Evolutionary conservation across 1,140 invertebrate genomes (phyloP), one percentile per base, ranked within the genome.

Genomic region (Physella acuta): DNA sequence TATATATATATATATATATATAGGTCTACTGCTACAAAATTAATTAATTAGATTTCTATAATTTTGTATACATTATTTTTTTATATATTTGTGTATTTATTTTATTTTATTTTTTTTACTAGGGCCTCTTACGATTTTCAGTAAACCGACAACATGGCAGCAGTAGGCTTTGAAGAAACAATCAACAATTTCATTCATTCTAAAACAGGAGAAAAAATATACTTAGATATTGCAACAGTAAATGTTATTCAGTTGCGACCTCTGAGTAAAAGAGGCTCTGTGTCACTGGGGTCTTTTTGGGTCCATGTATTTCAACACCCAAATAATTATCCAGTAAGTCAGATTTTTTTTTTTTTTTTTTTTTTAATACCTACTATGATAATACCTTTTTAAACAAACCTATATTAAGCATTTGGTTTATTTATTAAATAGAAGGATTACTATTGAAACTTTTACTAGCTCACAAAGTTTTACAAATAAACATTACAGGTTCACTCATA

Each of bases 321-420:
- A 26, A 67, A 71, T 37, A 71, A 71, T 58, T 71, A 71, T 59
- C 70, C 70, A 8, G 56, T 67, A 34, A 36, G 65, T 5, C 44
- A 55, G 5, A 8, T 2, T 33, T 36, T 36, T 3, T 33, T 11
- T 60, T 60, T 4, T 24, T 30, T 16, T 60, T 5, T 36, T 16
- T 4, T 60, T 11, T 33, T 60, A 60, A 60, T 60, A 30, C 14
- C 4, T 60, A 11, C 20, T 30, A 60, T 16, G 11, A 28, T 14
- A 5, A 8, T 31, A 31, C 3, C 11, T 60, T 60, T 11, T 33
- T 30, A 8, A 55, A 55, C 8, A 55, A 30, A 8, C 5, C 20
- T 30, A 55, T 55, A 8, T 55, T 55, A 55, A 44, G 39, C 39
- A 11, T 44, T 44, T 44, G 20, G 39, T 44, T 8, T 11, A 11